Base-by-base conservation (phyloP, 1,140 invertebrate species). In the Achroia grisella region DNA sequence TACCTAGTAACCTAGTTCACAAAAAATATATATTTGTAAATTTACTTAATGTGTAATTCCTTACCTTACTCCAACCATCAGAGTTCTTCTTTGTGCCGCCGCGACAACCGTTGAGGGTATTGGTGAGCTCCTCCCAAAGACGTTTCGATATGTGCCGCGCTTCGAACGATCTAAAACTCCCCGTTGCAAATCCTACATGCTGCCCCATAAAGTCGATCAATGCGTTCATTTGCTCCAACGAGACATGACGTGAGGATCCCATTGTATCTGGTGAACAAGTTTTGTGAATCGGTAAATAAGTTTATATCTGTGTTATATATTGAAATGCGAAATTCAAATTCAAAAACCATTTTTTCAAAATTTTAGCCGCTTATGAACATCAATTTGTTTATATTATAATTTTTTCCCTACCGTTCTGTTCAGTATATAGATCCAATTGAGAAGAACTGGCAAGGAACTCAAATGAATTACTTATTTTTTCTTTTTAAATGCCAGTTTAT, bases 1-100 rank as follows among this genome's bases (percentile, higher is more conserved):
- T n/a, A n/a, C n/a, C n/a, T n/a, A n/a, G n/a, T n/a, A n/a, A n/a
- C n/a, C n/a, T n/a, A n/a, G n/a, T n/a, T n/a, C n/a, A n/a, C n/a
- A n/a, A n/a, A n/a, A n/a, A n/a, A n/a, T n/a, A n/a, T n/a, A n/a
- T n/a, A n/a, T n/a, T n/a, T n/a, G n/a, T n/a, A n/a, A n/a, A n/a
- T n/a, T n/a, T n/a, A n/a, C n/a, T n/a, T n/a, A n/a, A n/a, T n/a
- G n/a, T n/a, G n/a, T n/a, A n/a, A n/a, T n/a, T n/a, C n/a, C n/a
- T n/a, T n/a, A n/a, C 72, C 67, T 67, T 76, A 59, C 73, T 80
- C 73, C 76, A 76, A 3, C 66, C 69, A 53, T 76, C 65, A 13
- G 63, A 31, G 15, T 60, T 59, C 34, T 75, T 77, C 42, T 44
- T 65, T 0, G 66, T 63, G 5, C 74, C 75, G 5, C 37, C 49